These are phyloP conservation scores for Thymelicus acteon DNA, from an alignment of 2,888 invertebrate species.

Conservation along the genomic window DNA sequence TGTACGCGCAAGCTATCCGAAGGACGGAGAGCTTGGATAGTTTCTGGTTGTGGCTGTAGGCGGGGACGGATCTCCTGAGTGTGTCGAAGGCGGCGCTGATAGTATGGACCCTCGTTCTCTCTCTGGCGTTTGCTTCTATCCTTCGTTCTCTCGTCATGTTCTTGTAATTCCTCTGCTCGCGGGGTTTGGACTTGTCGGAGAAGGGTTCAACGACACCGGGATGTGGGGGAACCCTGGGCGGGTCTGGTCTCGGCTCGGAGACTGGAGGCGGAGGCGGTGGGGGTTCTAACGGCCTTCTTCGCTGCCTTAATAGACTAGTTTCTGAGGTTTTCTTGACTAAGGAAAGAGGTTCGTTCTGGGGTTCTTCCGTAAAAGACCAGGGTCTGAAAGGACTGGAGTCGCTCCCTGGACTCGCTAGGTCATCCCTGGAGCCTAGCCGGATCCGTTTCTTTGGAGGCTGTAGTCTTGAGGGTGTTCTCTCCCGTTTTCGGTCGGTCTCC, in stretches of 20 bases:
- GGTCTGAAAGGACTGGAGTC: slow-evolving; percentile 85
- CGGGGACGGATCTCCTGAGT: slow-evolving; percentile 92
- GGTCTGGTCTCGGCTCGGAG: slow-evolving; percentile 59
- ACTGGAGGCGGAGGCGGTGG: slow-evolving; percentile 60
- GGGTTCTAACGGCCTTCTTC: slow-evolving; percentile 66
- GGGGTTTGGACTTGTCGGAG: slow-evolving; percentile 62
- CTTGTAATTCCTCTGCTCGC: slow-evolving; percentile 95
- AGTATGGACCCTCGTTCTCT: slow-evolving; percentile 96
- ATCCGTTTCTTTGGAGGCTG: slow-evolving; percentile 90
- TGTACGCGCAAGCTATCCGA: slow-evolving; percentile 97
- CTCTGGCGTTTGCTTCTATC: slow-evolving; percentile 97
- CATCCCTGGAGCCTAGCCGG: slow-evolving; percentile 77
- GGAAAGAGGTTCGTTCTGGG: slow-evolving; percentile 87
- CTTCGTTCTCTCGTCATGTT: slow-evolving; percentile 97
- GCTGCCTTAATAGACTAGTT: slow-evolving; percentile 63
- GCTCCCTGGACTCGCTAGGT: slow-evolving; percentile 69
- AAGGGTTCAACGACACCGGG: slow-evolving; percentile 74
- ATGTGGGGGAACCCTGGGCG: slow-evolving; percentile 82
- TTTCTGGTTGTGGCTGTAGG: slow-evolving; percentile 97
- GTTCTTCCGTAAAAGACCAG: slow-evolving; percentile 86
- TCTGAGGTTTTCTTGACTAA: slow-evolving; percentile 82
- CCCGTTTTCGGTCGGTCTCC: slow-evolving; percentile 79
- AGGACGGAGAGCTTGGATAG: slow-evolving; percentile 96
- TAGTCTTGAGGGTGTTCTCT: slow-evolving; percentile 66
- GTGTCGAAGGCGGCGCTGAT: slow-evolving; percentile 98